Base-by-base conservation (phyloP, 2,797 vertebrate genomes). In the Oryzias sinensis region DNA sequence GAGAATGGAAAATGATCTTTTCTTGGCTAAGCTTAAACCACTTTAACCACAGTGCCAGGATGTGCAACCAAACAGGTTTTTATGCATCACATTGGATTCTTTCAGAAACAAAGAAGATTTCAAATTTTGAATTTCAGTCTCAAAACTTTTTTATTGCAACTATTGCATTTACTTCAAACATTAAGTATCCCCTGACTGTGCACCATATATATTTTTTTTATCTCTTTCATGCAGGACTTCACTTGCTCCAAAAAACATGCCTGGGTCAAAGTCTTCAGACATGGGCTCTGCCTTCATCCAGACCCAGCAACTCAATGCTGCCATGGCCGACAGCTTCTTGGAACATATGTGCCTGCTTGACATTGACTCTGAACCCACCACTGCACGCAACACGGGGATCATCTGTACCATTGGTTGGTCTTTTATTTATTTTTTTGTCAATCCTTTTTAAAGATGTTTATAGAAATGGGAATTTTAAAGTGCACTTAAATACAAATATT, bases 281-380 rank as follows among this genome's bases (percentile, higher is more conserved):
- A 92, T 94, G 62, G 95, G 95, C 58, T 93, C 93, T 0, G 95
- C 96, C 87, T 97, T 97, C 89, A 96, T 98, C 84, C 97, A 99
- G 90, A 97, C 94, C 0, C 97, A 99, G 91, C 97, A 99, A 92
- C 93, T 98, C 62, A 91, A 94, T 0, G 97, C 97, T 56, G 95
- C 97, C 60, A 97, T 94, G 92, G 97, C 97, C 0, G 97, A 99
- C 88, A 97, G 95, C 14, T 99, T 99, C 83, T 86, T 99, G 87
- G 96, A 99, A 78, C 97, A 99, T 83, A 82, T 99, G 94, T 99
- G 97, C 83, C 94, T 97, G 68, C 82, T 99, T 85, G 97, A 99
- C 90, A 99, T 99, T 0, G 97, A 99, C 87, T 99, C 97, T 0
- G 90, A 94, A 50, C 97, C 97, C 53, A 96, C 94, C 82, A 96